These are phyloP conservation scores for Panonychus citri DNA, from an alignment of 1,140 invertebrate species.

Conservation along the genomic window DNA sequence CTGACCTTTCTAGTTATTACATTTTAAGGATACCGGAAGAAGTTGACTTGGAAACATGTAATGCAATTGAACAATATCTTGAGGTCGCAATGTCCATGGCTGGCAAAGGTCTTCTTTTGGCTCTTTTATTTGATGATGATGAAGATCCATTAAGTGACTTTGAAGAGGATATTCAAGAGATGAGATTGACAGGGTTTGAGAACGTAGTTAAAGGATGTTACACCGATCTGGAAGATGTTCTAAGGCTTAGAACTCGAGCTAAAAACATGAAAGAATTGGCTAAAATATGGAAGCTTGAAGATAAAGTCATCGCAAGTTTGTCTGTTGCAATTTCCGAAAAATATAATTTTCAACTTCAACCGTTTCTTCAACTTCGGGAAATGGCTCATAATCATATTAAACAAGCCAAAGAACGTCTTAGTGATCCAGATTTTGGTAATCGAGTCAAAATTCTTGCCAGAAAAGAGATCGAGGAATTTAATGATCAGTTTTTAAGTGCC, in stretches of 20 bases:
- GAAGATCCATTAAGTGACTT: constrained; percentile 9
- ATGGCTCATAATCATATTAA: constrained; percentile 15
- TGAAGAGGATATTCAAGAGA: constrained; percentile 22
- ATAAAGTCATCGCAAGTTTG: constrained; percentile 20
- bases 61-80: constrained; percentile 1
- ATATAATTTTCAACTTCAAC: constrained; percentile 24
- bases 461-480: constrained; percentile 21
- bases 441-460: constrained; percentile 18
- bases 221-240: constrained; percentile 22
- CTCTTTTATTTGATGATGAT: constrained; percentile 9
- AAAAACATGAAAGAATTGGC: constrained; percentile 21
- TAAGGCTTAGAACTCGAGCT: constrained; percentile 19
- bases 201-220: constrained; percentile 18
- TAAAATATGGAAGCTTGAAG: constrained; percentile 22
- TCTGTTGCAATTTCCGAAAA: constrained; percentile 20
- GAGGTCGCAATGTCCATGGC: not conserved
- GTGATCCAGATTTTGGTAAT: constrained; percentile 20
- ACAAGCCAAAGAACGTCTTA: constrained; percentile 18
- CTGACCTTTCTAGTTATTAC: no score
- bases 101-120: constrained; percentile 9
- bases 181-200: constrained; percentile 19
- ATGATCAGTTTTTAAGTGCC: constrained; percentile 20
- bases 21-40: no score
- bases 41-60: constrained; percentile 2
- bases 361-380: constrained; percentile 23